These are phyloP conservation scores for Seira sanloemensis DNA, from an alignment of 2,888 invertebrate species.

Conservation along the genomic window DNA sequence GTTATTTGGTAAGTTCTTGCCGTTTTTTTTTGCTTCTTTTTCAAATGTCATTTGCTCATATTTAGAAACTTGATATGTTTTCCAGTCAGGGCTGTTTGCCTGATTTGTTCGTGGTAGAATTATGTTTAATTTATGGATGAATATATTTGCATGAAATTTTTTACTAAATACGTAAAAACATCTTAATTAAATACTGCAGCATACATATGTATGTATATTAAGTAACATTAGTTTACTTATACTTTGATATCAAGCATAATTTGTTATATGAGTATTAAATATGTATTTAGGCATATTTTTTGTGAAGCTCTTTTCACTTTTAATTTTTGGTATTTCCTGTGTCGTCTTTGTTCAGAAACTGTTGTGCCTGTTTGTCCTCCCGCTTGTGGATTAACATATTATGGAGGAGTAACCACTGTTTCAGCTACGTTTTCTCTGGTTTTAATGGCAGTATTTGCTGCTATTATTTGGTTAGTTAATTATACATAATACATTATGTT, in stretches of 20 bases:
- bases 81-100: too few relatives aligned
- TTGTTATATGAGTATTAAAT: not conserved
- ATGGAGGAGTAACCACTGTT: constrained; percentile 78
- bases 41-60: too few relatives aligned
- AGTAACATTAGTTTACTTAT: too few relatives aligned
- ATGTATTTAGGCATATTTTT: not conserved
- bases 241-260: too few relatives aligned
- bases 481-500: not conserved
- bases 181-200: too few relatives aligned
- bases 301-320: not conserved
- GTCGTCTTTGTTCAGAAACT: constrained; percentile 82
- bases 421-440: constrained; percentile 70
- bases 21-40: too few relatives aligned
- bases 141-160: too few relatives aligned
- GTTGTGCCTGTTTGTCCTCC: constrained; percentile 95
- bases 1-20: constrained; percentile 85
- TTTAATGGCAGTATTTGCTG: constrained; percentile 67
- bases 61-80: too few relatives aligned
- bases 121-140: too few relatives aligned
- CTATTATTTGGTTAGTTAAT: constrained; percentile 65
- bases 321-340: constrained; percentile 30
- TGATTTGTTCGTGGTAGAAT: too few relatives aligned
- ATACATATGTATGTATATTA: too few relatives aligned
- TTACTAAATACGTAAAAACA: too few relatives aligned
- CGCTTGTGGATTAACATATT: constrained; percentile 85